A percentile compares a stretch with the other conserved stretches of the same genome.
phyloP scores from a whole-genome alignment of 2,113 vertebrate species.

The Odontesthes bonariensis region DNA sequence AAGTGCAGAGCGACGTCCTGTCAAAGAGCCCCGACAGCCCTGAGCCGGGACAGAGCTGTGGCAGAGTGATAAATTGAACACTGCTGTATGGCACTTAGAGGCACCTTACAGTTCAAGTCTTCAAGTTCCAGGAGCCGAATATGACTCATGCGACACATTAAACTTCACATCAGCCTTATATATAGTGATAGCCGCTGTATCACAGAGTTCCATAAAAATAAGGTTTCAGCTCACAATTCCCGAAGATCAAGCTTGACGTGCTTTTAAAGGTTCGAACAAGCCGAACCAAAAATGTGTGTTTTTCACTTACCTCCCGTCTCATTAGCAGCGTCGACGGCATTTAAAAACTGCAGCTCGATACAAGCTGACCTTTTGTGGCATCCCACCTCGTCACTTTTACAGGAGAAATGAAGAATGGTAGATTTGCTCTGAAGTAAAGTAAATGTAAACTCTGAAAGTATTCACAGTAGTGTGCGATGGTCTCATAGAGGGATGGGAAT shows the following conservation, averaged over 20 bases:
- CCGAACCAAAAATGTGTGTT: neutral
- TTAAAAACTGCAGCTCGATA: neutral
- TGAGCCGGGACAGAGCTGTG: conserved; percentile 41
- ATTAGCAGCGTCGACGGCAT: neutral
- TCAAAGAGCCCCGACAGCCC: conserved; percentile 48
- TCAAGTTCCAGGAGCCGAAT: conserved; percentile 4
- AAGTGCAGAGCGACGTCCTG: conserved; percentile 50
- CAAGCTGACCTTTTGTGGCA: too few species aligned
- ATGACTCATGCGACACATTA: conserved; percentile 13
- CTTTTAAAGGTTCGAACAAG: neutral
- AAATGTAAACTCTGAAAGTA: too few species aligned
- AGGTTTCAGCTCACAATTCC: neutral
- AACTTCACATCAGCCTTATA: neutral
- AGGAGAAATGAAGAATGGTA: neutral
- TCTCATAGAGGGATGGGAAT: too few species aligned
- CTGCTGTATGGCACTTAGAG: conserved; percentile 8
- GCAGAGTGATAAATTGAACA: conserved; percentile 56
- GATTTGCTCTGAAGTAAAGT: too few species aligned
- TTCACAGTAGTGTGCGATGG: too few species aligned
- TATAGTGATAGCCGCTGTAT: neutral
- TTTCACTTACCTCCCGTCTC: neutral
- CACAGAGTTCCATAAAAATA: neutral
- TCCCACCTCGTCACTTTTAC: too few species aligned
- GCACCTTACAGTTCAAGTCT: conserved; percentile 29
- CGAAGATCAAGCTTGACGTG: neutral